A percentile compares a stretch with the other conserved stretches of the same genome.
These are phyloP conservation scores for Pangasius mekongensis DNA, from an alignment of 2,797 vertebrate genomes.

Conservation along the genomic window DNA sequence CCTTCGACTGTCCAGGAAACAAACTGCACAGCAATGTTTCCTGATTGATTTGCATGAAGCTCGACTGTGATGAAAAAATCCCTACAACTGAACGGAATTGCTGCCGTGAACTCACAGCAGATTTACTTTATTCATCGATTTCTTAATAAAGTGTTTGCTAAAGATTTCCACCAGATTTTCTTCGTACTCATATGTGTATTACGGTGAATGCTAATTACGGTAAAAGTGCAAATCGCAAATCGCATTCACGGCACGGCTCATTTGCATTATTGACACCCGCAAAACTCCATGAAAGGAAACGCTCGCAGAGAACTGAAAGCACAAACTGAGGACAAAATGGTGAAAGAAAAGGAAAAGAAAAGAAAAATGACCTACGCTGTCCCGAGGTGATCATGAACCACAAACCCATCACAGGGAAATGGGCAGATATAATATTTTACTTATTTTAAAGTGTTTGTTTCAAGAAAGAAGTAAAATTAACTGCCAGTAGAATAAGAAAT, in stretches of 20 bases:
- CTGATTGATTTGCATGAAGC: background rate
- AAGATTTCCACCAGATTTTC: no score
- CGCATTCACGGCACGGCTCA: background rate
- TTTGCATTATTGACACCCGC: background rate
- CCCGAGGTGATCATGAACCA: no score
- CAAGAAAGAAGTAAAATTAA: no score
- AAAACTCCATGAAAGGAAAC: background rate
- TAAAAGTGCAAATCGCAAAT: background rate
- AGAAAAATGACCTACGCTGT: no score
- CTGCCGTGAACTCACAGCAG: background rate
- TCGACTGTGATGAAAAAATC: background rate
- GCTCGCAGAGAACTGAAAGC: background rate
- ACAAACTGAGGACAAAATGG: background rate
- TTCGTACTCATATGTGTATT: no score
- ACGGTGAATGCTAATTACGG: background rate
- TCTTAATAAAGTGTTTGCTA: background rate
- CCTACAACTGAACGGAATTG: background rate
- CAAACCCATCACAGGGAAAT: no score
- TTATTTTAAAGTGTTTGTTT: background rate
- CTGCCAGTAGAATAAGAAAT: background rate
- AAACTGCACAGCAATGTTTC: background rate
- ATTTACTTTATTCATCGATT: background rate
- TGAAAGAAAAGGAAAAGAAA: background rate
- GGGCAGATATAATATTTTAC: background rate
- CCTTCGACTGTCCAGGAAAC: background rate